A percentile compares a stretch with the other conserved stretches of the same genome.
Conservation (phyloP, 1,140 invertebrate species). For the Hyles vespertilio region DNA sequence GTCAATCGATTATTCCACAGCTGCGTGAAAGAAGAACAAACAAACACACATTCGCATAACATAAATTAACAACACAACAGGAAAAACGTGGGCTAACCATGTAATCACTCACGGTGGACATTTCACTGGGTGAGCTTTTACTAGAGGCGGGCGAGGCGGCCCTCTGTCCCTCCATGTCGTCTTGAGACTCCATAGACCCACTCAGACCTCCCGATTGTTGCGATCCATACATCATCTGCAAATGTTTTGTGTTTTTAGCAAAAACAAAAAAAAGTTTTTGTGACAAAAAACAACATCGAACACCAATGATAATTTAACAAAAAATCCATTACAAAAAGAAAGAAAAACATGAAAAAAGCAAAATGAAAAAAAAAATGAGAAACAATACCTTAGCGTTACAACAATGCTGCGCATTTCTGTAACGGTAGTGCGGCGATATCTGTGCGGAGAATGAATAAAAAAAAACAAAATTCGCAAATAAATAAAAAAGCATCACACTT, state of each 20-base stretch:
- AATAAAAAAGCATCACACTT: background rate
- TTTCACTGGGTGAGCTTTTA: conserved; percentile 88
- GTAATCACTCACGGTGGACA: conserved; percentile 81
- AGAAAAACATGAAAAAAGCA: conserved; percentile 13
- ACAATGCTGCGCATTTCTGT: conserved; percentile 65
- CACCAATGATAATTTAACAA: background rate
- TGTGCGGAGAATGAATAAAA: conserved; percentile 39
- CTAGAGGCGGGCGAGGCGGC: conserved; percentile 87
- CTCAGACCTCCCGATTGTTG: conserved; percentile 56
- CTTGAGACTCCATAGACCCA: conserved; percentile 63
- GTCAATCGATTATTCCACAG: no score
- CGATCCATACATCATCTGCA: conserved; percentile 60
- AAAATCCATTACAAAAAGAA: conserved; percentile 1
- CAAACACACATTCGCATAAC: no score
- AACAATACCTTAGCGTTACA: conserved; percentile 62
- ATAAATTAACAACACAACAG: no score
- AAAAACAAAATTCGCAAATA: conserved; percentile 21
- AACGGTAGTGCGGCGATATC: conserved; percentile 67
- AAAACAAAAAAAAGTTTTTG: no score
- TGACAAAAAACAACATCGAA: no score
- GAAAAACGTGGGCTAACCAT: no score
- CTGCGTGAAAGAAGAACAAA: no score
- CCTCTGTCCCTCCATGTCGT: conserved; percentile 56
- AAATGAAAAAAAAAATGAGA: conserved; percentile 30
- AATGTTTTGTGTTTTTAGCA: no score